phyloP scores from a whole-genome alignment of 2,888 invertebrate genomes.

The Helicoverpa assulta region DNA sequence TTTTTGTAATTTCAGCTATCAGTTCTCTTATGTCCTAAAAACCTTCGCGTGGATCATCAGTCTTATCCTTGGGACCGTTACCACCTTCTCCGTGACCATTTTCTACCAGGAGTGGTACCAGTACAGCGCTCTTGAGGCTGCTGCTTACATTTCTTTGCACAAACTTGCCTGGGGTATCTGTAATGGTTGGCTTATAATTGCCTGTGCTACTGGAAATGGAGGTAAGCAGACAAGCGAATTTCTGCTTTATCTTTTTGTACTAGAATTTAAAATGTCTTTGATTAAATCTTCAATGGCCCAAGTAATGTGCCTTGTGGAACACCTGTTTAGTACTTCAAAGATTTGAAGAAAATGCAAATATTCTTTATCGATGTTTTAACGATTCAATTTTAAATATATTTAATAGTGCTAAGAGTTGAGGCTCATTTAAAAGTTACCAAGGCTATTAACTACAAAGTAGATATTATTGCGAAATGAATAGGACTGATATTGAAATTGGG shows the following conservation, averaged over 20 bases:
- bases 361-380: too few species aligned
- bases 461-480: background rate
- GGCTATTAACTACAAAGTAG: slow-evolving; percentile 1
- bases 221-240: slow-evolving; percentile 77
- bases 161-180: slow-evolving; percentile 92
- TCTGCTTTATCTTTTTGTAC: background rate
- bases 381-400: background rate
- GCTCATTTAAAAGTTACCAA: background rate
- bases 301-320: background rate
- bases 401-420: background rate
- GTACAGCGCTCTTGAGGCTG: slow-evolving; percentile 90
- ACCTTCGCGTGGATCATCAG: slow-evolving; percentile 80
- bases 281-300: background rate
- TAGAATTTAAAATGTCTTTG: too few species aligned
- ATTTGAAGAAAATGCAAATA: too few species aligned
- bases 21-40: slow-evolving; percentile 76
- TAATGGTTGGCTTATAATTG: slow-evolving; percentile 92
- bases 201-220: slow-evolving; percentile 93
- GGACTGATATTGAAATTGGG: background rate
- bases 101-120: slow-evolving; percentile 92
- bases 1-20: slow-evolving; percentile 73
- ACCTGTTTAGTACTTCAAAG: background rate
- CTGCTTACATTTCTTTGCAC: slow-evolving; percentile 92
- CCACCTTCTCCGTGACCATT: slow-evolving; percentile 91
- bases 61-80: slow-evolving; percentile 85